A percentile compares a stretch with the other conserved stretches of the same genome.
These are phyloP conservation scores for Eupithecia exiguata DNA, from an alignment of 2,888 invertebrate genomes.

Conservation along the genomic window DNA sequence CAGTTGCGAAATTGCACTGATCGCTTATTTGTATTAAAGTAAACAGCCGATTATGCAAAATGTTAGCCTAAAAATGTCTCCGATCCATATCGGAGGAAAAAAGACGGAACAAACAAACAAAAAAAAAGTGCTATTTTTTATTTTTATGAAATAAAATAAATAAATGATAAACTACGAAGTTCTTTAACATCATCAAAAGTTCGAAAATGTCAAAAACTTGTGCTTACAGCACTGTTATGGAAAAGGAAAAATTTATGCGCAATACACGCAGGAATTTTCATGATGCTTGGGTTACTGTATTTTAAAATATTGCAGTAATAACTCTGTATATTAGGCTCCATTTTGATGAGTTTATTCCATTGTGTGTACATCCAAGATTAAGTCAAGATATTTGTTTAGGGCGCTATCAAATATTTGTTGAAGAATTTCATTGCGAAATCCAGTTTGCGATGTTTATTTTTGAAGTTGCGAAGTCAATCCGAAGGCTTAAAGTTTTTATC, in stretches of 20 bases:
- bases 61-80: no score
- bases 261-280: slow-evolving; percentile 72
- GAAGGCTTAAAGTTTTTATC: slow-evolving; percentile 29
- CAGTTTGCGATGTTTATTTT: slow-evolving; percentile 46
- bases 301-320: slow-evolving; percentile 61
- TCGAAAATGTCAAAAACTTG: background rate
- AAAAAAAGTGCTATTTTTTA: no score
- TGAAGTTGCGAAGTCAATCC: slow-evolving; percentile 41
- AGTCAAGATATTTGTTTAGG: slow-evolving; percentile 58
- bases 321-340: slow-evolving; percentile 38
- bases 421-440: slow-evolving; percentile 49
- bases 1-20: no score
- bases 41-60: no score
- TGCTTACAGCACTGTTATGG: slow-evolving; percentile 22
- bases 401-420: slow-evolving; percentile 53
- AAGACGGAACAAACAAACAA: no score
- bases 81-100: no score
- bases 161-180: background rate
- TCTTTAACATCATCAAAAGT: background rate
- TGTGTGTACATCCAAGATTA: slow-evolving; percentile 55
- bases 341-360: slow-evolving; percentile 47
- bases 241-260: slow-evolving; percentile 67
- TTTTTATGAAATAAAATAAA: background rate
- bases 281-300: slow-evolving; percentile 66
- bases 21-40: no score